Conservation (phyloP, 2,797 vertebrate genomes). For the Lacerta viridis region DNA sequence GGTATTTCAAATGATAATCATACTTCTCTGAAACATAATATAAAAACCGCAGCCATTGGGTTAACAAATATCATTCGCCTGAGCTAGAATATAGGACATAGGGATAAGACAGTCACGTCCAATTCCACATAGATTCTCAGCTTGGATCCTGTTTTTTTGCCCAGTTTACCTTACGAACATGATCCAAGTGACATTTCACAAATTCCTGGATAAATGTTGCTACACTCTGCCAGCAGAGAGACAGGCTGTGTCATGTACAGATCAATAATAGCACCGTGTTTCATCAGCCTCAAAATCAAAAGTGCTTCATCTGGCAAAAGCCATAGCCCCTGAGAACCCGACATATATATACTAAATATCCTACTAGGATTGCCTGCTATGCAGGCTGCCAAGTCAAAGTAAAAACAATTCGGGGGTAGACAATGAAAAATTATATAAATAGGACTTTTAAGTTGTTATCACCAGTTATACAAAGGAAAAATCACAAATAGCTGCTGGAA, state of each 20-base stretch:
- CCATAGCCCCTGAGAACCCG: conserved; percentile 83
- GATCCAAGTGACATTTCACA: conserved; percentile 89
- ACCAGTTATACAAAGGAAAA: conserved; percentile 54
- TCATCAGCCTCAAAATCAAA: conserved; percentile 86
- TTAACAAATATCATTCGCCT: conserved; percentile 80
- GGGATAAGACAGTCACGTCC: conserved; percentile 79
- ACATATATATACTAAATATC: conserved; percentile 80
- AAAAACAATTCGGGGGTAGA: conserved; percentile 64
- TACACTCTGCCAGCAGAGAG: conserved; percentile 83
- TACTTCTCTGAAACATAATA: conserved; percentile 73
- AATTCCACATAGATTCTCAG: conserved; percentile 81
- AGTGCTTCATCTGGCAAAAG: conserved; percentile 84
- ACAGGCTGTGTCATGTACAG: conserved; percentile 84
- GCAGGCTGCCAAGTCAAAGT: conserved; percentile 66
- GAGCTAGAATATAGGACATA: conserved; percentile 75
- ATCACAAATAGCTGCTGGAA: conserved; percentile 49
- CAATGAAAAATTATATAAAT: conserved; percentile 48
- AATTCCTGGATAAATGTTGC: conserved; percentile 91
- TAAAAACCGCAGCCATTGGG: conserved; percentile 75
- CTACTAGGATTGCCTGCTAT: conserved; percentile 68
- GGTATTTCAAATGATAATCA: conserved; percentile 70
- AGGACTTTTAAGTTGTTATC: conserved; percentile 63
- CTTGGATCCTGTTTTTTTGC: conserved; percentile 79
- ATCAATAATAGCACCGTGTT: conserved; percentile 85
- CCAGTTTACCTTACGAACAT: conserved; percentile 86